phyloP scores from a whole-genome alignment of 2,113 vertebrate species.

The Psilopogon haemacephalus region DNA sequence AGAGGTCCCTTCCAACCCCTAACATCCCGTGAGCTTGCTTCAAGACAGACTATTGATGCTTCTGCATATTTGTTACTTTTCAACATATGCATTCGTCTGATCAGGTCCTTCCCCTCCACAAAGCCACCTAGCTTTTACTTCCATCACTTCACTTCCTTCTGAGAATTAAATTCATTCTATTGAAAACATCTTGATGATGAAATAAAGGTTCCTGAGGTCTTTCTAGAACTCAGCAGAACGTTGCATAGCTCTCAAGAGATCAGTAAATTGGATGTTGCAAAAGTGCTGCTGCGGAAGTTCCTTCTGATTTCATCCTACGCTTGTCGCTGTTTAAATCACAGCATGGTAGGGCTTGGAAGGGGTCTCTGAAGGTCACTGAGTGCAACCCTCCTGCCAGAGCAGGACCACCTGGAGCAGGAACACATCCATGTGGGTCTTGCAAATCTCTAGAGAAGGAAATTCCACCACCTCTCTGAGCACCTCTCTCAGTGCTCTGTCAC shows the following conservation, averaged over 20 bases:
- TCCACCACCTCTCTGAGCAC: too few species aligned
- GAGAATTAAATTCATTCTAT: neutral
- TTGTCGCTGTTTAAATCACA: neutral
- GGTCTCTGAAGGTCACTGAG: too few species aligned
- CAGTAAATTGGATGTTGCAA: neutral
- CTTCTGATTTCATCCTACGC: neutral
- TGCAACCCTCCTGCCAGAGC: too few species aligned
- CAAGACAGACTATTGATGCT: neutral
- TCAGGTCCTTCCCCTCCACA: neutral
- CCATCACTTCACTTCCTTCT: neutral
- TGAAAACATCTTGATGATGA: neutral
- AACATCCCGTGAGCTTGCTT: neutral
- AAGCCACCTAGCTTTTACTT: neutral
- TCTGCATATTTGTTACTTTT: neutral
- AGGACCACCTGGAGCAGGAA: too few species aligned
- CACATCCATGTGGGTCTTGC: too few species aligned
- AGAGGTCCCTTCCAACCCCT: too few species aligned
- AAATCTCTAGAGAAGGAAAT: too few species aligned
- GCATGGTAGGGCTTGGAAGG: too few species aligned
- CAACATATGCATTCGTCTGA: neutral
- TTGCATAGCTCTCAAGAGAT: neutral
- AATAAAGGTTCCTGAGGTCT: neutral
- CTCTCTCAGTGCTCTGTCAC: too few species aligned
- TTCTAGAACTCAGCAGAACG: neutral
- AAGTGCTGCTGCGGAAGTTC: neutral